phyloP scores from a whole-genome alignment of 2,888 invertebrate genomes.

The Cecidostiba fungosa region DNA sequence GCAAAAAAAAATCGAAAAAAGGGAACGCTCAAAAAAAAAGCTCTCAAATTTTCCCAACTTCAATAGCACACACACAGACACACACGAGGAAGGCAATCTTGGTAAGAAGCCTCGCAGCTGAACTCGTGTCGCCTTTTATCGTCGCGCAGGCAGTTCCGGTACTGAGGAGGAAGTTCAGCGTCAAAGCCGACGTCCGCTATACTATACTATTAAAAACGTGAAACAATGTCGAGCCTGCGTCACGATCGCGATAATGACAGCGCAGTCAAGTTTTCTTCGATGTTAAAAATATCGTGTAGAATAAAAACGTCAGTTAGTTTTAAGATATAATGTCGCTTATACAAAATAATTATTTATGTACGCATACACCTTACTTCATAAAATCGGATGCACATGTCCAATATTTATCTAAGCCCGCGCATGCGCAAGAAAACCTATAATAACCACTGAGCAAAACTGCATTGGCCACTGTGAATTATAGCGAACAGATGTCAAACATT shows the following conservation, averaged over 20 bases:
- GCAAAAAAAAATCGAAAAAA: neutral
- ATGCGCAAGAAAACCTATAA: no score
- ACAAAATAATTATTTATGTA: no score
- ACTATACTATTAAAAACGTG: slow-evolving; percentile 42
- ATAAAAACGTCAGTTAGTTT: no score
- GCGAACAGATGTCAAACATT: no score
- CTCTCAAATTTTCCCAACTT: neutral
- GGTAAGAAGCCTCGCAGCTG: neutral
- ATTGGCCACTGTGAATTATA: no score
- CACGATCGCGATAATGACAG: slow-evolving; percentile 1
- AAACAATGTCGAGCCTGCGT: slow-evolving; percentile 50
- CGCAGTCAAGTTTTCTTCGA: neutral
- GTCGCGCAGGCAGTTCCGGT: slow-evolving; percentile 40
- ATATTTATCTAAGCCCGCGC: no score
- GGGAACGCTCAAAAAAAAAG: neutral
- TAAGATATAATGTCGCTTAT: no score
- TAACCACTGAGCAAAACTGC: no score
- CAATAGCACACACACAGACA: no score
- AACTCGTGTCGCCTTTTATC: slow-evolving; percentile 17
- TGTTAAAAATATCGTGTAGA: neutral
- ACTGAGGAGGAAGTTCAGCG: slow-evolving; percentile 49
- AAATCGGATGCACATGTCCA: no score
- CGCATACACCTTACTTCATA: no score
- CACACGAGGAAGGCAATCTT: slow-evolving; percentile 27
- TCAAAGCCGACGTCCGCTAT: slow-evolving; percentile 48